A percentile compares a stretch with the other conserved stretches of the same genome.
phyloP scores from a whole-genome alignment of 2,888 invertebrate species.

The Celastrina argiolus region DNA sequence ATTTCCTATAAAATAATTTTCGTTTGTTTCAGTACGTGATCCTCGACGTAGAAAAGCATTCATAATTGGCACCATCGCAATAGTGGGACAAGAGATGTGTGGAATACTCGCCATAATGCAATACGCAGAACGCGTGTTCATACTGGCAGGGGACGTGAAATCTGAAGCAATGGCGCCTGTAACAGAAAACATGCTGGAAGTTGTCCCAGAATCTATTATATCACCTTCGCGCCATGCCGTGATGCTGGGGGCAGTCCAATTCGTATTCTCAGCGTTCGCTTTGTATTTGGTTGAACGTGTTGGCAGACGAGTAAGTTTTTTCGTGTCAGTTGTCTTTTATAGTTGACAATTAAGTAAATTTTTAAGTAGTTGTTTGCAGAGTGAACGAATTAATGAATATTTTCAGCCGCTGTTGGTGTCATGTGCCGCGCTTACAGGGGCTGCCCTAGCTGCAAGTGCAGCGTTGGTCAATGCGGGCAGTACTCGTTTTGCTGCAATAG shows the following conservation, averaged over 20 bases:
- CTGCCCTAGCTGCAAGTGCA: constrained; percentile 35
- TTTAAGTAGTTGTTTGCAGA: not conserved
- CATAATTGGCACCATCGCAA: constrained; percentile 44
- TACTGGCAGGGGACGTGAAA: constrained; percentile 40
- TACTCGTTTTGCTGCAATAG: constrained; percentile 33
- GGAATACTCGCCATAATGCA: constrained; percentile 58
- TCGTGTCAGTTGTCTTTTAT: no score
- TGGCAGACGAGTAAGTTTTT: constrained; percentile 49
- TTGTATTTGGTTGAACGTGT: constrained; percentile 55
- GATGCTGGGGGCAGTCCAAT: constrained; percentile 48
- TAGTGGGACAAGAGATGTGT: constrained; percentile 59
- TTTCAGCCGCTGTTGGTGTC: constrained; percentile 49
- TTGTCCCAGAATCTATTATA: constrained; percentile 28
- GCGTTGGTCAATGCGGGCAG: constrained; percentile 28
- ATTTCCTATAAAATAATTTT: not conserved
- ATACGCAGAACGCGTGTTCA: constrained; percentile 60
- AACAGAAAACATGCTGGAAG: not conserved
- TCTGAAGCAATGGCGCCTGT: not conserved
- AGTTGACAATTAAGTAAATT: not conserved
- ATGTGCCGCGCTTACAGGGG: constrained; percentile 36
- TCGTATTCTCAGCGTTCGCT: constrained; percentile 46
- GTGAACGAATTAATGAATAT: no score
- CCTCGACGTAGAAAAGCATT: constrained; percentile 49
- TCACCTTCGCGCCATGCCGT: constrained; percentile 49
- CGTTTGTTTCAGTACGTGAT: constrained; percentile 43